Base-by-base conservation (phyloP, 2,113 vertebrate genomes). In the Piprites chloris region DNA sequence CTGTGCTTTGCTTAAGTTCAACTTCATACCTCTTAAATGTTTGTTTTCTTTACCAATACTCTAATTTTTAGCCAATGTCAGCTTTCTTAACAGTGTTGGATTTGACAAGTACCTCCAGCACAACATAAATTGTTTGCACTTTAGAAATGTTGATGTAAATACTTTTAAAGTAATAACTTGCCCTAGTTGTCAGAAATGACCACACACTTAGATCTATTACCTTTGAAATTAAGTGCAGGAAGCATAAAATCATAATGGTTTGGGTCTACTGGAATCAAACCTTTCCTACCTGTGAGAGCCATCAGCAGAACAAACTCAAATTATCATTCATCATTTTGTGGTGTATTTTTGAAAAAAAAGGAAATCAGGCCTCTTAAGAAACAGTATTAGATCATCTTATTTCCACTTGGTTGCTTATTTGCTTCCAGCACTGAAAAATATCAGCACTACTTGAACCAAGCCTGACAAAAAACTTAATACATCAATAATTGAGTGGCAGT, bases 391-490 rank as follows among this genome's bases (percentile, higher is more conserved):
- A 50, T 73, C 8, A 46, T 58, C n/a, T 93, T 58, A 68, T 53
- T 78, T 85, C 80, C 12, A 76, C 86, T 93, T 56, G 66, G 8
- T 16, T 80, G 14, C 35, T 94, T 69, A 49, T 79, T 79, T 84
- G 32, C 21, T 91, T 83, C 93, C 12, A 63, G 32, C 7, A 62
- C 4, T 83, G 32, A 72, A 50, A 50, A 53, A 18, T 42, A 92
- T 71, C 17, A 80, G 2, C 30, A 42, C 41, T 42, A 78, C 23
- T 46, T 65, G 85, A 91, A 83, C 53, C 2, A 9, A 87, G 39
- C 5, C 30, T 84, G 27, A 76, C 11, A 77, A 93, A 93, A 94
- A 49, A 85, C 27, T 1, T 1, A 62, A 22, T 65, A 3, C 32
- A 71, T 22, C 5, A 2, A 69, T 72, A 62, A 73, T 12, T 71